Base-by-base conservation (phyloP, 2,888 invertebrate species). In the Theodoxus fluviatilis region DNA sequence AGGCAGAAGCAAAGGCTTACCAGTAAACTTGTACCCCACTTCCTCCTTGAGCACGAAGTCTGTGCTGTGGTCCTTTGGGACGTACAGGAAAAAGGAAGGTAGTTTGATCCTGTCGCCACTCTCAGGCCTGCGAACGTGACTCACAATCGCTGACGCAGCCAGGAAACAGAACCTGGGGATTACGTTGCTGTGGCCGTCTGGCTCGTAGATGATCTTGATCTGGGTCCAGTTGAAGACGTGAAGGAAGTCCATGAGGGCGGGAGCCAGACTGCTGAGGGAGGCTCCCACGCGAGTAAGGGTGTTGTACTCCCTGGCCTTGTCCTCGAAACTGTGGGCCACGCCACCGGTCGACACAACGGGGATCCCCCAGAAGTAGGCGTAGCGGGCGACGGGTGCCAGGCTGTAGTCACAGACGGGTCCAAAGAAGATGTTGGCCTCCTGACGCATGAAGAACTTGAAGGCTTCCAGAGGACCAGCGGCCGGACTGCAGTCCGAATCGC, bases 101-200 rank as follows among this genome's bases (percentile, higher is more conserved):
- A n/a, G n/a, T n/a, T n/a, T n/a, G n/a, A n/a, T n/a, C n/a, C 81
- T 80, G 33, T 70, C 57, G 7, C 28, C 43, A 31, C 69, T 37
- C 25, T 61, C 57, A 6, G 59, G 33, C 38, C 73, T 59, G 47
- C 73, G 89, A 75, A 91, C 89, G 59, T 93, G 92, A 64, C 69
- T 71, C 15, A 77, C 92, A 76, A 95, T 87, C 0, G 92, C 91
- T 74, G 91, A 91, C 89, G 93, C 93, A 86, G 93, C 90, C 35
- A 94, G 89, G 78, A 91, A 92, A 77, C 95, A 96, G 4, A 93
- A 93, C 75, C 91, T 90, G 12, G 89, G 88, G 78, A 90, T 90
- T 59, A 89, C 87, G 79, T 92, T 92, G 0, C 92, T 92, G 75
- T 92, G 90, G 0, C 92, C 93, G 73, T 92, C 89, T 2, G 91